Evolutionary conservation across 2,113 vertebrate genomes (phyloP), one percentile per base, ranked within the genome.

Genomic region (Passer montanus): DNA sequence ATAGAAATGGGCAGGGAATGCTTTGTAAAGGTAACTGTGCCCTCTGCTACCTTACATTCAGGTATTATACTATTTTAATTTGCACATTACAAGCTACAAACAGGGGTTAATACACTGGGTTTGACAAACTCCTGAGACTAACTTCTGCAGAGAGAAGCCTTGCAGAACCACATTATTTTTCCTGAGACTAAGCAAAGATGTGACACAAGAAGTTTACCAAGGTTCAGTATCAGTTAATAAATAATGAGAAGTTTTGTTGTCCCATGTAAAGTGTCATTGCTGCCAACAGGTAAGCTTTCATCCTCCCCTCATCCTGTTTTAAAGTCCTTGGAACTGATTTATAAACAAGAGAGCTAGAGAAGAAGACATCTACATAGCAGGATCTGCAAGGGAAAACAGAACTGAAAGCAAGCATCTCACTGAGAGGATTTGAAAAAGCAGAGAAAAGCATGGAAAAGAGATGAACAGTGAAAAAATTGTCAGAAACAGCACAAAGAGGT

Each of bases 1-100:
- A 7, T 1, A 53, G 39, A 72, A 70, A 28, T 28, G 30, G 30
- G 18, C 23, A 59, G 24, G 6, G 31, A 59, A 8, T 21, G 3
- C 27, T 55, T 63, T 70, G 11, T 43, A 33, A 79, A 93, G 21
- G 9, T 39, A 58, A 1, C 30, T 70, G 15, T 58, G 41, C 30
- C 10, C 44, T 11, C 5, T 6, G 3, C 35, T 35, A 10, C n/a
- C 15, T 53, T 5, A 0, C 1, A 1, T 33, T 49, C 24, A n/a
- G 33, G 30, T n/a, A 46, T 15, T 37, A 62, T 20, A 17, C 10
- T 39, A 23, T 47, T 80, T 80, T 17, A 70, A 84, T 84, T 56
- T 53, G 33, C n/a, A 13, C 9, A 12, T 5, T 12, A 27, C 18
- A 82, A 75, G 5, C 8, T 27, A 27, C 8, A 8, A 52, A 37